These are phyloP conservation scores for Salvelinus fontinalis DNA, from an alignment of 2,113 vertebrate species.

Conservation along the genomic window DNA sequence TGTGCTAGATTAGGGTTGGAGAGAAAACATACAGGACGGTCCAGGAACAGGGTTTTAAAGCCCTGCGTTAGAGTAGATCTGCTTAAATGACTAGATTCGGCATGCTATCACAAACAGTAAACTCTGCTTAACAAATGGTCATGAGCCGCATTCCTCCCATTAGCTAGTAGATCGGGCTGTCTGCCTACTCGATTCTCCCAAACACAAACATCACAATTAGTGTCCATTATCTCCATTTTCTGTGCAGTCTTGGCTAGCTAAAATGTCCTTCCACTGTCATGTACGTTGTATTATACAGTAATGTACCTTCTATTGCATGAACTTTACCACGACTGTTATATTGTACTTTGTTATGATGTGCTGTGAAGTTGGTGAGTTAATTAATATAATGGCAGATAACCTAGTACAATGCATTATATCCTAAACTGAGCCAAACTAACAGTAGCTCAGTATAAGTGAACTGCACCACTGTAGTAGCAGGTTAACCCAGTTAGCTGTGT, in stretches of 20 bases:
- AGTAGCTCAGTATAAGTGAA: too few species aligned
- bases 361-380: too few species aligned
- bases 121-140: neutral
- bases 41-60: too few species aligned
- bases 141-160: neutral
- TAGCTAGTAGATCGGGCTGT: neutral
- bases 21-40: too few species aligned
- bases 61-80: neutral
- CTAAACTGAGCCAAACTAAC: too few species aligned
- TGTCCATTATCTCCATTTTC: constrained; percentile 17
- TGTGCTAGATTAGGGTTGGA: too few species aligned
- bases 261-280: constrained; percentile 14
- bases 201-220: neutral
- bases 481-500: constrained; percentile 43
- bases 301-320: neutral
- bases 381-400: neutral
- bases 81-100: neutral
- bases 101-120: neutral
- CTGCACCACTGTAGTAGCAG: neutral
- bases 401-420: too few species aligned
- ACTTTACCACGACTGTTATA: neutral
- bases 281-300: neutral
- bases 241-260: constrained; percentile 20
- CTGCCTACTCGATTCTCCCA: neutral
- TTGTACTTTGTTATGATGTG: neutral